phyloP scores from a whole-genome alignment of 2,797 vertebrate species.

The Arrhamphus sclerolepis region DNA sequence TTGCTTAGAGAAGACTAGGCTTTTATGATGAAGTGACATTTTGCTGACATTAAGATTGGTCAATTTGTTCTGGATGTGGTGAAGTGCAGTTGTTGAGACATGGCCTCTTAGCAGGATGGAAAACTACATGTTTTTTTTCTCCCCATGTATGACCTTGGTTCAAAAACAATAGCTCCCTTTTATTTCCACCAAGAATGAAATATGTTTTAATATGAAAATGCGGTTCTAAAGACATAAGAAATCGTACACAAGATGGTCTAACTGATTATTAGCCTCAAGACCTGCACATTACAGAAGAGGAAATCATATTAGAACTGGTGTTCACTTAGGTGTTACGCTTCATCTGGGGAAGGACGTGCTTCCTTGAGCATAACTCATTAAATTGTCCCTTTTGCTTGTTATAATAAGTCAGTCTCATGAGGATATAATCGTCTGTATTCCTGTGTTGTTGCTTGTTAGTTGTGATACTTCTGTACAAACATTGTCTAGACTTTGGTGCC shows the following conservation, averaged over 20 bases:
- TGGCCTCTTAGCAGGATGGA: conserved; percentile 70
- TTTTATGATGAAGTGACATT: conserved; percentile 88
- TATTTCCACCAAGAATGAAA: conserved; percentile 5
- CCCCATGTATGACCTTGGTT: conserved; percentile 60
- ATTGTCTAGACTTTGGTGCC: conserved; percentile 19
- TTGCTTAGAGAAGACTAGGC: conserved; percentile 75
- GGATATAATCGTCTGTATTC: conserved; percentile 59
- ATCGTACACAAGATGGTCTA: not conserved
- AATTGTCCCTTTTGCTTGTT: conserved; percentile 60
- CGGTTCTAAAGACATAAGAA: not conserved
- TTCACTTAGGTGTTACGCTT: conserved; percentile 51
- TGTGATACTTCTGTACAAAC: conserved; percentile 49
- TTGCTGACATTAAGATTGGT: conserved; percentile 87
- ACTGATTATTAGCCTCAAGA: conserved; percentile 27
- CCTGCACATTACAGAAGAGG: conserved; percentile 37
- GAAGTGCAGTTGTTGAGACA: conserved; percentile 76
- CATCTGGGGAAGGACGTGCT: conserved; percentile 61
- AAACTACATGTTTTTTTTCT: conserved; percentile 71
- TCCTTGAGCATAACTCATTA: conserved; percentile 62
- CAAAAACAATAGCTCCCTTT: conserved; percentile 49
- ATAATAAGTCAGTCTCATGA: conserved; percentile 63
- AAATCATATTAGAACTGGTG: conserved; percentile 42
- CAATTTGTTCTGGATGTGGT: conserved; percentile 83
- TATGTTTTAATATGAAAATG: conserved; percentile 8
- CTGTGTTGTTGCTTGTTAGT: conserved; percentile 60